Evolutionary conservation across 2,888 invertebrate species (phyloP).

Genomic region (Venustoraphidia nigricollis): DNA sequence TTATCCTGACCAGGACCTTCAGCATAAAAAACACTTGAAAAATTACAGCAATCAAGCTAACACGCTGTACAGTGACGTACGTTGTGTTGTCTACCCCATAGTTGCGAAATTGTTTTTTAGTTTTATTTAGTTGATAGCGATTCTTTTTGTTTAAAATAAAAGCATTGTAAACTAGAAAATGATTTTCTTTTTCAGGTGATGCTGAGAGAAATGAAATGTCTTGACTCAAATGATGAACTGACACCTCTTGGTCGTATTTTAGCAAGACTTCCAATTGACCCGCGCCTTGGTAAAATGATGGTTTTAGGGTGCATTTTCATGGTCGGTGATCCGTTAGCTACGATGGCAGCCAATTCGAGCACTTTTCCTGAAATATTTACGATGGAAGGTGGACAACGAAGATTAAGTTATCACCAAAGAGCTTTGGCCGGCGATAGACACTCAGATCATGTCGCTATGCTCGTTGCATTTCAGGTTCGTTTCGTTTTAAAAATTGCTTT

Average conservation of each 20-base stretch:
- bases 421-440: slow-evolving; percentile 72
- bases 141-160: neutral
- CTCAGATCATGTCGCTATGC: slow-evolving; percentile 91
- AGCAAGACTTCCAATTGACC: slow-evolving; percentile 90
- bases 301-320: slow-evolving; percentile 84
- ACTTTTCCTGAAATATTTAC: slow-evolving; percentile 92
- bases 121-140: neutral
- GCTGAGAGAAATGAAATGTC: slow-evolving; percentile 74
- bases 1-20: too few relatives aligned
- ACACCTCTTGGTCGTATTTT: slow-evolving; percentile 88
- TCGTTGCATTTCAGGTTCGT: slow-evolving; percentile 70
- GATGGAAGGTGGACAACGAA: slow-evolving; percentile 54
- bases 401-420: slow-evolving; percentile 72
- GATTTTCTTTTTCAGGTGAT: slow-evolving; percentile 13
- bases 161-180: neutral
- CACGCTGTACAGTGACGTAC: too few relatives aligned
- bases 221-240: slow-evolving; percentile 73
- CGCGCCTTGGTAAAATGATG: slow-evolving; percentile 93
- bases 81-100: too few relatives aligned
- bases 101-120: too few relatives aligned
- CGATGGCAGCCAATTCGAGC: slow-evolving; percentile 89
- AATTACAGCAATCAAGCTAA: too few relatives aligned
- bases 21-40: too few relatives aligned
- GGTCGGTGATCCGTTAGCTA: slow-evolving; percentile 79
- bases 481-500: too few relatives aligned